These are phyloP conservation scores for Marronus borbonicus DNA, from an alignment of 2,888 invertebrate species.

Conservation along the genomic window DNA sequence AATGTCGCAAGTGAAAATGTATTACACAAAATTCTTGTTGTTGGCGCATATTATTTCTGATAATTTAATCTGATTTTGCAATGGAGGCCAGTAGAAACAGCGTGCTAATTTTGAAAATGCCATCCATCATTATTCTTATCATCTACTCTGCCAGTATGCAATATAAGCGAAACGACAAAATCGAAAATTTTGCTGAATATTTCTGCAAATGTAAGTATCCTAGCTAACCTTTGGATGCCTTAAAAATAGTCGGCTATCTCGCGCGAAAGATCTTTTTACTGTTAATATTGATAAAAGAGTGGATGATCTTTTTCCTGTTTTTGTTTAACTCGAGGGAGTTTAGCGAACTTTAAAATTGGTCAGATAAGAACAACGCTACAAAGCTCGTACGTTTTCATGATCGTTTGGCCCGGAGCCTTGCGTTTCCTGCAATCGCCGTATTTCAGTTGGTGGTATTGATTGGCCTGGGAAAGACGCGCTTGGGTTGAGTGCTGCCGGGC, in stretches of 20 bases:
- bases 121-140: too few relatives aligned
- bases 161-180: background rate
- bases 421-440: conserved; percentile 10
- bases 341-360: conserved; percentile 14
- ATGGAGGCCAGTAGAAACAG: too few relatives aligned
- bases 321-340: background rate
- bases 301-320: background rate
- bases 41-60: too few relatives aligned
- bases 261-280: background rate
- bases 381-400: conserved; percentile 8
- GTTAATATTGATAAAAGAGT: background rate
- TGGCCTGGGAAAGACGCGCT: conserved; percentile 22
- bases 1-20: too few relatives aligned
- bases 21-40: too few relatives aligned
- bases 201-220: conserved; percentile 1
- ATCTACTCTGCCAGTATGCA: too few relatives aligned
- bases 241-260: too few relatives aligned
- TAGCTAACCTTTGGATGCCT: background rate
- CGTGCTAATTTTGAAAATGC: too few relatives aligned
- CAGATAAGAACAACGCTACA: conserved; percentile 8
- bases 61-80: too few relatives aligned
- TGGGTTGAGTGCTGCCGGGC: conserved; percentile 10
- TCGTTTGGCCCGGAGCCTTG: background rate
- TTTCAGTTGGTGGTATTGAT: conserved; percentile 43
- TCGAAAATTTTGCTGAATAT: background rate